These are phyloP conservation scores for Columba guinea DNA, from an alignment of 2,797 vertebrate genomes.

Conservation along the genomic window DNA sequence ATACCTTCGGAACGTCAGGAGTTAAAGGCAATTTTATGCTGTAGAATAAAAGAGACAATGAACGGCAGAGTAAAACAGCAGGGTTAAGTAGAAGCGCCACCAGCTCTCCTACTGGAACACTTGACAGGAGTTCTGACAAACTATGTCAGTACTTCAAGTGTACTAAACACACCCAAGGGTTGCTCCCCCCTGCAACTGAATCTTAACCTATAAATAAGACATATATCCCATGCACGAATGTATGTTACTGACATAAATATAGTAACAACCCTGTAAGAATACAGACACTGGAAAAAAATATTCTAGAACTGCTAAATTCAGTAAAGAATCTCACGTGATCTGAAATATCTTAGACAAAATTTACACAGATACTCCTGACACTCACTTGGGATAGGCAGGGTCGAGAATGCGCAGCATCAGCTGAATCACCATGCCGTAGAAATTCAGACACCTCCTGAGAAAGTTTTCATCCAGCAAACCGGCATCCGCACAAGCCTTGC, in stretches of 20 bases:
- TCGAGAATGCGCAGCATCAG: slow-evolving; percentile 95
- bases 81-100: background rate
- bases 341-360: background rate
- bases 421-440: slow-evolving; percentile 98
- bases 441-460: slow-evolving; percentile 94
- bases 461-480: slow-evolving; percentile 97
- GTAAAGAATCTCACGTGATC: background rate
- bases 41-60: slow-evolving; percentile 29
- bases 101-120: background rate
- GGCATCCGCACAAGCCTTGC: slow-evolving; percentile 97
- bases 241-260: background rate
- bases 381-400: slow-evolving; percentile 94
- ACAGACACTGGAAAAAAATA: background rate
- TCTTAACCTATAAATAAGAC: background rate
- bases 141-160: background rate
- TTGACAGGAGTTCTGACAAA: background rate
- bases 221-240: background rate
- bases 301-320: background rate
- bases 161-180: background rate
- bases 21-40: slow-evolving; percentile 93
- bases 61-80: background rate
- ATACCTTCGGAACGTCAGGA: slow-evolving; percentile 94
- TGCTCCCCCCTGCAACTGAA: background rate
- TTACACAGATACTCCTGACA: background rate
- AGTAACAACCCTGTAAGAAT: background rate